phyloP scores from a whole-genome alignment of 2,797 vertebrate genomes.

The Trachurus trachurus region DNA sequence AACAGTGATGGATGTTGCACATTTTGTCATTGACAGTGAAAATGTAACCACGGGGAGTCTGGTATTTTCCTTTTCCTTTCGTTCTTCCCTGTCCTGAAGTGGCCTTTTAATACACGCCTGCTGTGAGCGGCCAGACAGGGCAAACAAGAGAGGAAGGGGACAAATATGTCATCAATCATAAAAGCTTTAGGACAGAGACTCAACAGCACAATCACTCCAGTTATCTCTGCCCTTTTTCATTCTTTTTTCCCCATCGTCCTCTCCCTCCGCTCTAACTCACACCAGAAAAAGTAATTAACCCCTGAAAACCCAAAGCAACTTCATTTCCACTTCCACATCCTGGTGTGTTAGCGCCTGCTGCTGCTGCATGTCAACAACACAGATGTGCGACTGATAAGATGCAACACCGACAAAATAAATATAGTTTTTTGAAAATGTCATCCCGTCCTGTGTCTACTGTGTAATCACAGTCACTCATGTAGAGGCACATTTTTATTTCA shows the following conservation, averaged over 20 bases:
- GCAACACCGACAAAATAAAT: too few relatives aligned
- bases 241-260: not conserved
- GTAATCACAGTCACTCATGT: too few relatives aligned
- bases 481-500: too few relatives aligned
- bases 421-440: too few relatives aligned
- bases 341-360: not conserved
- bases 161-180: constrained; percentile 30
- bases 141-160: constrained; percentile 17
- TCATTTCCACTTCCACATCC: too few relatives aligned
- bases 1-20: not conserved
- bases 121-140: constrained; percentile 16
- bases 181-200: constrained; percentile 21
- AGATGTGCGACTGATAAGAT: too few relatives aligned
- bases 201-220: not conserved
- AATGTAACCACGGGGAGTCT: too few relatives aligned
- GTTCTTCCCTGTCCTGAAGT: not conserved
- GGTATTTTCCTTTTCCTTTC: not conserved
- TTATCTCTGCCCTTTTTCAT: not conserved
- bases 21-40: too few relatives aligned
- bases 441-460: too few relatives aligned
- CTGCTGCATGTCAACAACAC: not conserved
- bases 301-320: not conserved
- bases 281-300: not conserved
- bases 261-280: not conserved
- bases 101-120: constrained; percentile 5